Base-by-base conservation (phyloP, 2,113 vertebrate species). In the Centropus unirufus region DNA sequence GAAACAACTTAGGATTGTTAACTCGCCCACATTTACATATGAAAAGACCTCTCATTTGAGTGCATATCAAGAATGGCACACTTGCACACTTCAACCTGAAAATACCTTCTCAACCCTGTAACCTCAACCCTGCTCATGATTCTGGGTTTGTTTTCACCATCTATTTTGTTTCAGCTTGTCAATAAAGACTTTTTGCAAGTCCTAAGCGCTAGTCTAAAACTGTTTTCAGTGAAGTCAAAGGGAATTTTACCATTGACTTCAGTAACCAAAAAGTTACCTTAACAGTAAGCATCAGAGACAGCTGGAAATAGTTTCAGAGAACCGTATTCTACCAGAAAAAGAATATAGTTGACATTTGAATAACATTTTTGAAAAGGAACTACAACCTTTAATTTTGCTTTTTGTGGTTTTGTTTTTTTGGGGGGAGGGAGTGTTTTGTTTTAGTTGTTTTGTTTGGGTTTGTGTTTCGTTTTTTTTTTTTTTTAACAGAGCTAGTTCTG, bases 291-390 rank as follows among this genome's bases (percentile, higher is more conserved):
- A 91, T 74, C 40, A 66, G 15, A 66, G 34, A 82, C 61, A 94
- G 76, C 32, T 92, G 55, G 67, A 90, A 94, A 69, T 80, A 77
- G 10, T 86, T 42, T 51, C 47, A 52, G 39, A 91, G 78, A 93
- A 89, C 52, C 30, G 40, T 47, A 67, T 44, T 87, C 84, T 76
- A 85, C 9, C 12, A 94, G 52, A 59, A 82, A 67, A 75, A 23
- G 20, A 78, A 59, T 51, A 66, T 87, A 62, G 39, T 78, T 78
- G 27, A 83, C 59, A 89, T 87, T 75, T 72, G 34, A 15, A 6
- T 55, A 91, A 92, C 47, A 89, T 74, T 89, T 92, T 29, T 94
- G 55, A 92, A 82, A 20, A 78, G 55, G 27, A 96, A 77, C 21
- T 22, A 76, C 32, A 76, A 66, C n/a, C 24, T 23, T 23, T 83